A percentile compares a stretch with the other conserved stretches of the same genome.
phyloP scores from a whole-genome alignment of 2,797 vertebrate genomes.

The Schizopygopsis pylzovi region DNA sequence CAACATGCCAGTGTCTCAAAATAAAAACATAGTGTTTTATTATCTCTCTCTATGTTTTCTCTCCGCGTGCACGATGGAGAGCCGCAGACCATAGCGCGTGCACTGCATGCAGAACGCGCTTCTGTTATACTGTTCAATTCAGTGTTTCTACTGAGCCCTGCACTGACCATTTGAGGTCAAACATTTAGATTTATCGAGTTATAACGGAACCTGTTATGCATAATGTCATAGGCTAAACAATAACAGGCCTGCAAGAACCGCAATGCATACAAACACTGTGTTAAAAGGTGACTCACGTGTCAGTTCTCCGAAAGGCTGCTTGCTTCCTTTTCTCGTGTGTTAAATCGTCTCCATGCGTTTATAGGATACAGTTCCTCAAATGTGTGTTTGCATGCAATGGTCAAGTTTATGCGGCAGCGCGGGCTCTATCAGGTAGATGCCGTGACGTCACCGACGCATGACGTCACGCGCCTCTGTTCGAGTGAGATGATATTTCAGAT shows the following conservation, averaged over 20 bases:
- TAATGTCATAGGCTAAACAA: neutral
- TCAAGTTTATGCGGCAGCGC: slow-evolving; percentile 65
- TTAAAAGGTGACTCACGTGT: slow-evolving; percentile 70
- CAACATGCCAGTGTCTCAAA: neutral
- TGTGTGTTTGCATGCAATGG: slow-evolving; percentile 66
- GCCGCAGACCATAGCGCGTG: neutral
- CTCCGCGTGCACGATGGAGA: neutral
- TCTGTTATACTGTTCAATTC: neutral
- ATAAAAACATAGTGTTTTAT: neutral
- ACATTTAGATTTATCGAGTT: neutral
- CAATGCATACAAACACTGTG: neutral
- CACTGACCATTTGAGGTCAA: slow-evolving; percentile 23
- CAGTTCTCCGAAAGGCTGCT: slow-evolving; percentile 64
- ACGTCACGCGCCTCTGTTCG: slow-evolving; percentile 36
- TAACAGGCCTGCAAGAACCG: neutral
- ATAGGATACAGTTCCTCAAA: slow-evolving; percentile 75
- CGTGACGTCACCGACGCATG: slow-evolving; percentile 53
- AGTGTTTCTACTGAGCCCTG: neutral
- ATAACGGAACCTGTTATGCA: neutral
- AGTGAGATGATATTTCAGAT: neutral
- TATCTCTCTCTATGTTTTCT: no score
- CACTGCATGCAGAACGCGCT: neutral
- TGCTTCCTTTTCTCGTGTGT: slow-evolving; percentile 54
- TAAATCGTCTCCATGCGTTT: slow-evolving; percentile 75
- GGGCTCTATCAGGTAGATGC: slow-evolving; percentile 63